Evolutionary conservation across 2,888 invertebrate species (phyloP), one percentile per base, ranked within the genome.

Genomic region (Calameuta filiformis): DNA sequence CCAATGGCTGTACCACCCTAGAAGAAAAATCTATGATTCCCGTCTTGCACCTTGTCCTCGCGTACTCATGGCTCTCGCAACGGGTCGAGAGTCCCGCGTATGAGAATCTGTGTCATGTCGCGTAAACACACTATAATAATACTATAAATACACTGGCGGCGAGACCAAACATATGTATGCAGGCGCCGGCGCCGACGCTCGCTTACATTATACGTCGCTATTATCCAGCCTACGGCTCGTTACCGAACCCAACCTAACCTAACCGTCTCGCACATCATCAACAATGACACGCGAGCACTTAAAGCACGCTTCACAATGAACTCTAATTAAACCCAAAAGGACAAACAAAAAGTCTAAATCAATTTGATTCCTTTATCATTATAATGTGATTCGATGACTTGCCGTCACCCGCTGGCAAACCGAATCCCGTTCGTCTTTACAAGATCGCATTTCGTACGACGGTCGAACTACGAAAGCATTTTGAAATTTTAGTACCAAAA

Each of bases 41-140:
- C 71, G 33, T 71, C 71, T 56, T 23, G 56, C 9, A 56, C 56
- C 56, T 71, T 31, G 71, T 71, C 71, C 33, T 71, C 71, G 12
- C 71, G 33, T 12, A 71, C 23, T 34, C 71, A 33, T 31, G 31
- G 33, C 71, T 71, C 71, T 71, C 71, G 31, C 71, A 33, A 31
- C 33, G 33, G 12, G 12, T 71, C 33, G 68, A 78, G 74, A 78
- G 77, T 78, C 75, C 71, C 31, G 37, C 37, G 68, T 77, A 75
- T 71, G 68, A 81, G 84, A 88, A 89, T 89, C 85, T 87, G 86
- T 89, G 89, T 86, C 89, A 87, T 86, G 86, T 85, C 87, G 86
- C 85, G 85, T 88, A 87, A 89, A 89, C 87, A 87, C 82, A 87
- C 87, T 89, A 86, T 86, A 89, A 89, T 88, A 88, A 85, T 87